Evolutionary conservation across 2,888 invertebrate genomes (phyloP).

Genomic region (Sesia bembeciformis): DNA sequence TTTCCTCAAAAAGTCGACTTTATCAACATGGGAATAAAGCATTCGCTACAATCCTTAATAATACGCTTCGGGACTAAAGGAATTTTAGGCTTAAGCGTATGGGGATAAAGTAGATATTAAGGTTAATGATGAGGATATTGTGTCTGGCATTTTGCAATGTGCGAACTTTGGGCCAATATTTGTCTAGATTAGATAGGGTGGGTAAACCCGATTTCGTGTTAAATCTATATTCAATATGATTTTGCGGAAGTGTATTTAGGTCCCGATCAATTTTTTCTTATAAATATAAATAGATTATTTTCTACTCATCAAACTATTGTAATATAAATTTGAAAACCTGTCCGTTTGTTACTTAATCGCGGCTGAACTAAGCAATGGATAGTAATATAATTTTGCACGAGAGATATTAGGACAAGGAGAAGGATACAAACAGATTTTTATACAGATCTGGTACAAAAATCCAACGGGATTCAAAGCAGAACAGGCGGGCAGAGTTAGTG

Average conservation of each 20-base stretch:
- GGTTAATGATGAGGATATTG: constrained; percentile 6
- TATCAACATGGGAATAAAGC: constrained; percentile 30
- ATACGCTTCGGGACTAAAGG: not conserved
- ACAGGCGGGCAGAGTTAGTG: too few relatives aligned
- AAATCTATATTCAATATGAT: not conserved
- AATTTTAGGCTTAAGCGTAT: not conserved
- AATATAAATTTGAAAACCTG: too few relatives aligned
- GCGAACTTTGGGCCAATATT: constrained; percentile 45
- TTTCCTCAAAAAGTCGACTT: constrained; percentile 29
- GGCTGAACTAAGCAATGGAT: too few relatives aligned
- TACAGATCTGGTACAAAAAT: too few relatives aligned
- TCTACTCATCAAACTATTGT: too few relatives aligned
- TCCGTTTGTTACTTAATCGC: too few relatives aligned
- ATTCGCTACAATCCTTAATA: not conserved
- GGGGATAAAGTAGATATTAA: not conserved
- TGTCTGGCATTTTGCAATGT: constrained; percentile 41
- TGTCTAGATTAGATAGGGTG: constrained; percentile 48
- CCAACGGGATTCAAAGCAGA: too few relatives aligned
- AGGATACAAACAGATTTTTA: too few relatives aligned
- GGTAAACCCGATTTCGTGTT: constrained; percentile 22
- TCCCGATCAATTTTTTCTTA: too few relatives aligned
- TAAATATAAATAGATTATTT: too few relatives aligned
- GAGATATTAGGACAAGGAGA: too few relatives aligned
- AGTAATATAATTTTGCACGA: too few relatives aligned
- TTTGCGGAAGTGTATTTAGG: not conserved